These are phyloP conservation scores for Odontomachus brunneus DNA, from an alignment of 1,140 invertebrate species.

Conservation along the genomic window DNA sequence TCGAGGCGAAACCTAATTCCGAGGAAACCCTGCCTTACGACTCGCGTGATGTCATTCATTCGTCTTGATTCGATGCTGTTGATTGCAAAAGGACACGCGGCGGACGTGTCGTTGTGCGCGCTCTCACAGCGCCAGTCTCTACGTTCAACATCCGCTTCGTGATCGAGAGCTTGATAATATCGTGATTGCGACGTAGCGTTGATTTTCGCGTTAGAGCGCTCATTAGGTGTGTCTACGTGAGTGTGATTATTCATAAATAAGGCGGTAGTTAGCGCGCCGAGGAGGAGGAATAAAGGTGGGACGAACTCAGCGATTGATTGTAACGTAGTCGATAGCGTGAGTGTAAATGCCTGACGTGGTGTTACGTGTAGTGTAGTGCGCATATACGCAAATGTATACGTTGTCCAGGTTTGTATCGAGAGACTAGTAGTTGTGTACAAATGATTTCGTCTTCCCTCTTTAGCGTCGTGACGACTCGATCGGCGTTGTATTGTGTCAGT, in stretches of 20 bases:
- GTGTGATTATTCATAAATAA: constrained; percentile 1
- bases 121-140: constrained; percentile 4
- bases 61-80: constrained; percentile 6
- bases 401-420: constrained; percentile 25
- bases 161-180: constrained; percentile 8
- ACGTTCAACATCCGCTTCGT: constrained; percentile 23
- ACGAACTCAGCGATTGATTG: constrained; percentile 32
- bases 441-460: constrained; percentile 50
- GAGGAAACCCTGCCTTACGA: constrained; percentile 29
- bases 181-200: constrained; percentile 22
- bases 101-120: background rate
- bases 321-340: constrained; percentile 22
- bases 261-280: background rate
- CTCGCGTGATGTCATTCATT: background rate
- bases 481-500: background rate
- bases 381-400: constrained; percentile 38
- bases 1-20: background rate
- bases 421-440: constrained; percentile 10
- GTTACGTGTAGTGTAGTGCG: background rate
- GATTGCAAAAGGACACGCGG: background rate
- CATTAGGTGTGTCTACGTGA: background rate
- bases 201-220: constrained; percentile 6
- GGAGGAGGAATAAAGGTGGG: background rate
- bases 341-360: constrained; percentile 6
- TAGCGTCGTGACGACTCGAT: constrained; percentile 9